Conservation (phyloP, 1,140 invertebrate species). For the Lepidostoma basale region DNA sequence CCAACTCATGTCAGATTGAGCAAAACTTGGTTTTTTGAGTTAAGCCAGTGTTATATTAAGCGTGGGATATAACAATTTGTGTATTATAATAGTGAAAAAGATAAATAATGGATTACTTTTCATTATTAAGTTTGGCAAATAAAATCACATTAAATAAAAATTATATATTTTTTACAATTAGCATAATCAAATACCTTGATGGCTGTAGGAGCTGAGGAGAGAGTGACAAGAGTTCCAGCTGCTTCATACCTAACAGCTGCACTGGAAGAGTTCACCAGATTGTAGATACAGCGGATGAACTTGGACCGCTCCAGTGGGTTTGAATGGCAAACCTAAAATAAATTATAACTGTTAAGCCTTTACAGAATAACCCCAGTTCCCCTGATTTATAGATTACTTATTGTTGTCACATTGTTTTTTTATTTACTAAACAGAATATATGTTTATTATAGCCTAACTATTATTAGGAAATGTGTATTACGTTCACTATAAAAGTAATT, state of each 20-base stretch:
- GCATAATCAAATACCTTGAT: slow-evolving; percentile 75
- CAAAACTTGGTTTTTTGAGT: too few relatives aligned
- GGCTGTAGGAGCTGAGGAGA: slow-evolving; percentile 95
- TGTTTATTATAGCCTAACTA: too few relatives aligned
- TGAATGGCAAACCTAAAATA: slow-evolving; percentile 84
- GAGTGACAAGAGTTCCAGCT: slow-evolving; percentile 98
- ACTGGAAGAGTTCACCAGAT: slow-evolving; percentile 93
- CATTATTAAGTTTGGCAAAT: not conserved
- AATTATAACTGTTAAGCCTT: slow-evolving; percentile 2
- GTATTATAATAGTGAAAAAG: too few relatives aligned
- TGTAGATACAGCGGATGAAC: slow-evolving; percentile 98
- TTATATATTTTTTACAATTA: too few relatives aligned
- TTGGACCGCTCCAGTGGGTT: slow-evolving; percentile 96
- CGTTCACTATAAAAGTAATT: too few relatives aligned
- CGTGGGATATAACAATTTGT: too few relatives aligned
- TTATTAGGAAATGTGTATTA: too few relatives aligned
- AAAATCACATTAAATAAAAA: not conserved
- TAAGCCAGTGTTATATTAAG: too few relatives aligned
- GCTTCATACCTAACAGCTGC: slow-evolving; percentile 98
- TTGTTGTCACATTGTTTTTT: too few relatives aligned
- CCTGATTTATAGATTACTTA: too few relatives aligned
- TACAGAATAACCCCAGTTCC: not conserved
- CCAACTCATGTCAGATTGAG: too few relatives aligned
- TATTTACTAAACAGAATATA: too few relatives aligned
- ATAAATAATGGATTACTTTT: not conserved